Conservation (phyloP, 2,113 vertebrate species). For the Colaptes auratus region DNA sequence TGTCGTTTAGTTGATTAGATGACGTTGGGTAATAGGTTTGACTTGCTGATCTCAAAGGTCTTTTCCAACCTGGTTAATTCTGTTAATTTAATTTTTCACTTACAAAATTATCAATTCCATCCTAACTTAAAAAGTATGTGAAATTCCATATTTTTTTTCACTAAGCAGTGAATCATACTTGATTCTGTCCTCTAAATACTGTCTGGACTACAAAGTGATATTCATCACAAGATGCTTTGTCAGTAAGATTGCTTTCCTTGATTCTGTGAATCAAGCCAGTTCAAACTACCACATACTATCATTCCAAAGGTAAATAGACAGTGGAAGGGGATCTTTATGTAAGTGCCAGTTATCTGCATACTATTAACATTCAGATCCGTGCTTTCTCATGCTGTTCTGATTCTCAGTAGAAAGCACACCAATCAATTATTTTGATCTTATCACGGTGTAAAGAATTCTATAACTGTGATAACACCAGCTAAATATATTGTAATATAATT, state of each 20-base stretch:
- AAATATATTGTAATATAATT: conserved; percentile 57
- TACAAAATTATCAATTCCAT: neutral
- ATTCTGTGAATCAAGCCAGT: neutral
- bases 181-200: neutral
- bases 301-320: conserved; percentile 45
- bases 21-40: too few species aligned
- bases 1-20: too few species aligned
- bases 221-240: neutral
- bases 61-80: too few species aligned
- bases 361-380: conserved; percentile 40
- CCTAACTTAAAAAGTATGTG: neutral
- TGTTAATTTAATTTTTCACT: neutral
- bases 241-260: neutral
- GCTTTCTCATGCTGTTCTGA: conserved; percentile 3
- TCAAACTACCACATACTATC: neutral
- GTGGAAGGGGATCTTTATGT: conserved; percentile 30
- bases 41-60: too few species aligned
- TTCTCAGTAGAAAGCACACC: conserved; percentile 36
- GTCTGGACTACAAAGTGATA: neutral
- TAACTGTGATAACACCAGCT: conserved; percentile 49
- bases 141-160: neutral
- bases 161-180: neutral
- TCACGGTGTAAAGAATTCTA: conserved; percentile 39
- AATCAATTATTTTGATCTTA: conserved; percentile 67
- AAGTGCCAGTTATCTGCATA: conserved; percentile 37